These are phyloP conservation scores for Tragelaphus imberbis DNA, from an alignment of 2,113 vertebrate genomes.

Conservation along the genomic window DNA sequence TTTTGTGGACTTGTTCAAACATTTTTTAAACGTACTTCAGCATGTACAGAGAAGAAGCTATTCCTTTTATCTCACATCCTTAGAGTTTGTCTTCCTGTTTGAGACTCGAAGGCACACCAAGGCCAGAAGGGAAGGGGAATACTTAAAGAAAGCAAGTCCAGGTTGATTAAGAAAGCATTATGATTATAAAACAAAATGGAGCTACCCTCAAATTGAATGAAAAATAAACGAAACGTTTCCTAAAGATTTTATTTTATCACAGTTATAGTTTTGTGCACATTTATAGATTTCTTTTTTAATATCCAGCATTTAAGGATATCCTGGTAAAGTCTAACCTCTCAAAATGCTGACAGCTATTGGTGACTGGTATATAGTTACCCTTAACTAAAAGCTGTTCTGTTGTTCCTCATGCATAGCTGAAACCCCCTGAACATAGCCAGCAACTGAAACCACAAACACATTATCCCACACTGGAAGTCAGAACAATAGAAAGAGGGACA, in stretches of 20 bases:
- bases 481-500: not conserved
- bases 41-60: not conserved
- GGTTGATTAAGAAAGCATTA: not conserved
- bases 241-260: not conserved
- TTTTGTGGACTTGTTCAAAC: not conserved
- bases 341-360: not conserved
- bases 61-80: conserved; percentile 12
- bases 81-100: not conserved
- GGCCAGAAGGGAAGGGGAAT: not conserved
- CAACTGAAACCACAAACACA: not conserved
- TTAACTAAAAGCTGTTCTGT: not conserved
- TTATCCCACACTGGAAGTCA: not conserved
- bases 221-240: not conserved
- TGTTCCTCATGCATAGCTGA: not conserved
- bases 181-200: conserved; percentile 3
- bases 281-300: not conserved
- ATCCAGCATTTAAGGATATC: not conserved
- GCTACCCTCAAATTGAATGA: not conserved
- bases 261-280: not conserved
- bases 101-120: not conserved
- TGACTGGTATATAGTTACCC: not conserved
- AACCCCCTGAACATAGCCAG: not conserved
- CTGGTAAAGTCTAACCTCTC: not conserved
- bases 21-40: not conserved
- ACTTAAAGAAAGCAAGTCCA: not conserved